phyloP scores from a whole-genome alignment of 2,797 vertebrate genomes.

The Philypnodon macrostomus region DNA sequence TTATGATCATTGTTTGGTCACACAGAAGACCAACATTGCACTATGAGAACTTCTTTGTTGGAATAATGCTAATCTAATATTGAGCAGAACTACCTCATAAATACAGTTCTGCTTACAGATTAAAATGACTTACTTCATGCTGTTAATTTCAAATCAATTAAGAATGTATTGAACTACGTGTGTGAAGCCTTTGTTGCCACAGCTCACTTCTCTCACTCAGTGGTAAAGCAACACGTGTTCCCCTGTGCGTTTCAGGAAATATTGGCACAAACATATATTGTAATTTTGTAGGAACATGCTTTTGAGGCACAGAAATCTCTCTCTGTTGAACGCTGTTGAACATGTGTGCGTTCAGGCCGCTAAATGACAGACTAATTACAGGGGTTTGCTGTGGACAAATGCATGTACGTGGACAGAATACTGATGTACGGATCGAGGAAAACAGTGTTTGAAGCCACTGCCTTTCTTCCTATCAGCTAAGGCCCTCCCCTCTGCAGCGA shows the following conservation, averaged over 20 bases:
- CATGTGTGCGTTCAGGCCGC: slow-evolving; percentile 54
- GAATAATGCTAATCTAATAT: too few species aligned
- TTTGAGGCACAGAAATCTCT: slow-evolving; percentile 41
- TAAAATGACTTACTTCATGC: too few species aligned
- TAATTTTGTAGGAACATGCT: slow-evolving; percentile 48
- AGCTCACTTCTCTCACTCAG: slow-evolving; percentile 20
- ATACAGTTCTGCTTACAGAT: too few species aligned
- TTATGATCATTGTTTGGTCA: too few species aligned
- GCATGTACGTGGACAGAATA: slow-evolving; percentile 69
- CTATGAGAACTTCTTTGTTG: too few species aligned
- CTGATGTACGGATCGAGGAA: slow-evolving; percentile 55
- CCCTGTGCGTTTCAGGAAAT: slow-evolving; percentile 16
- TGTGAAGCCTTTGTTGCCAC: slow-evolving; percentile 37
- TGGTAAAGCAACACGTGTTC: slow-evolving; percentile 27
- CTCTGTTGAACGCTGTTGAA: slow-evolving; percentile 58
- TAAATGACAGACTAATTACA: slow-evolving; percentile 80
- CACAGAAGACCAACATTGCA: too few species aligned
- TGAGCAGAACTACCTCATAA: too few species aligned
- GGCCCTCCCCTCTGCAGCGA: slow-evolving; percentile 50
- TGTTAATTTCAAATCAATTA: too few species aligned
- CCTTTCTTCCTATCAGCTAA: slow-evolving; percentile 63
- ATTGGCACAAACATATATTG: slow-evolving; percentile 16
- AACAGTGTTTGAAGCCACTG: slow-evolving; percentile 38
- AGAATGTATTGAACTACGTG: slow-evolving; percentile 16
- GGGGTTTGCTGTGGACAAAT: slow-evolving; percentile 46